These are phyloP conservation scores for Cyprinodon tularosa DNA, from an alignment of 2,113 vertebrate species.

Conservation along the genomic window DNA sequence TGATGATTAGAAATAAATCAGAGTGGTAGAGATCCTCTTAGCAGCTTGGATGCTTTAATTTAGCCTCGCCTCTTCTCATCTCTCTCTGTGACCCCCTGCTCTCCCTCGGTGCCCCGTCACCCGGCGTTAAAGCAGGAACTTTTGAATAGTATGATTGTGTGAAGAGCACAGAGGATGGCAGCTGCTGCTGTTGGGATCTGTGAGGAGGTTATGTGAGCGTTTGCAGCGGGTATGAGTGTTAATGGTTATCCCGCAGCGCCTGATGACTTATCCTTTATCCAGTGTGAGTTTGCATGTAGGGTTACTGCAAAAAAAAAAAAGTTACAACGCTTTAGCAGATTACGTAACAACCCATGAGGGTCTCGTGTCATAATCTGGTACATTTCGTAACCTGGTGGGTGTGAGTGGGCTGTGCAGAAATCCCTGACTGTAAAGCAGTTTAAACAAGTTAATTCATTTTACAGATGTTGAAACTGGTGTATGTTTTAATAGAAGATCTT, in stretches of 20 bases:
- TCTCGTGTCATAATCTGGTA: slow-evolving; percentile 52
- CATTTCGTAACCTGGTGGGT: slow-evolving; percentile 42
- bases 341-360: slow-evolving; percentile 52
- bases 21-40: slow-evolving; percentile 1
- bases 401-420: slow-evolving; percentile 8
- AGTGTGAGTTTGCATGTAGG: slow-evolving; percentile 49
- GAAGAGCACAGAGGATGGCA: slow-evolving; percentile 58
- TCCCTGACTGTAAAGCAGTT: neutral
- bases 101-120: slow-evolving; percentile 46
- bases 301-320: slow-evolving; percentile 32
- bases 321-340: slow-evolving; percentile 42
- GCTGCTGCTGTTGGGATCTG: slow-evolving; percentile 66
- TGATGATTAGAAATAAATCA: neutral
- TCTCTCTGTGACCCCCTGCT: slow-evolving; percentile 24
- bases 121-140: slow-evolving; percentile 62
- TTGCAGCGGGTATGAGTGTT: slow-evolving; percentile 49
- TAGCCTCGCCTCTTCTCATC: neutral
- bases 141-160: slow-evolving; percentile 75
- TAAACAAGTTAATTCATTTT: neutral
- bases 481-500: neutral
- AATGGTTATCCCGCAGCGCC: slow-evolving; percentile 67
- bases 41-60: slow-evolving; percentile 6
- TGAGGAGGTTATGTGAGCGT: slow-evolving; percentile 51
- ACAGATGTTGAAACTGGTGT: neutral
- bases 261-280: slow-evolving; percentile 58